phyloP scores from a whole-genome alignment of 2,113 vertebrate genomes.

The Xenus cinereus region DNA sequence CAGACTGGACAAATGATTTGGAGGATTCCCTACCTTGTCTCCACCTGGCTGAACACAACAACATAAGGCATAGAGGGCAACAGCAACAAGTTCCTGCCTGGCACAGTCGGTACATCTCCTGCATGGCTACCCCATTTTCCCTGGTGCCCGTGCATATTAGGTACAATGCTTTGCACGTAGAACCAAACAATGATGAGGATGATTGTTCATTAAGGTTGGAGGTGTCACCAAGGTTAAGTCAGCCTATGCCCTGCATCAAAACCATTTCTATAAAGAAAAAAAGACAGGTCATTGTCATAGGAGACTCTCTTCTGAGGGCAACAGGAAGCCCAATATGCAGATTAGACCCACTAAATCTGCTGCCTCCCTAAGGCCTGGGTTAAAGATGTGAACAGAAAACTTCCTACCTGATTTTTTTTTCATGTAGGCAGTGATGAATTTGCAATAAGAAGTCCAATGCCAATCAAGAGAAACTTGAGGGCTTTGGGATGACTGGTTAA shows the following conservation, averaged over 20 bases:
- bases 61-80: not conserved
- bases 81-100: not conserved
- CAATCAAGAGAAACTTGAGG: too few species aligned
- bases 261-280: not conserved
- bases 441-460: too few species aligned
- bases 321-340: not conserved
- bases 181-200: not conserved
- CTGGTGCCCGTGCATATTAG: not conserved
- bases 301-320: not conserved
- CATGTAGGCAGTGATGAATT: too few species aligned
- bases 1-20: accelerated
- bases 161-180: not conserved
- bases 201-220: not conserved
- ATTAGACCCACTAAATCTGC: not conserved
- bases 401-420: not conserved
- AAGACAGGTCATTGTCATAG: too few species aligned
- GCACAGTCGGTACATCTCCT: accelerated
- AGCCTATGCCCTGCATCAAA: not conserved
- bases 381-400: not conserved
- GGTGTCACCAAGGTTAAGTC: not conserved
- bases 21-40: not conserved
- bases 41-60: not conserved
- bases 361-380: not conserved
- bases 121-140: not conserved
- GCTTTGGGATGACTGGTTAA: too few species aligned